Evolutionary conservation across 2,113 vertebrate genomes (phyloP).

Genomic region (Mus spicilegus): DNA sequence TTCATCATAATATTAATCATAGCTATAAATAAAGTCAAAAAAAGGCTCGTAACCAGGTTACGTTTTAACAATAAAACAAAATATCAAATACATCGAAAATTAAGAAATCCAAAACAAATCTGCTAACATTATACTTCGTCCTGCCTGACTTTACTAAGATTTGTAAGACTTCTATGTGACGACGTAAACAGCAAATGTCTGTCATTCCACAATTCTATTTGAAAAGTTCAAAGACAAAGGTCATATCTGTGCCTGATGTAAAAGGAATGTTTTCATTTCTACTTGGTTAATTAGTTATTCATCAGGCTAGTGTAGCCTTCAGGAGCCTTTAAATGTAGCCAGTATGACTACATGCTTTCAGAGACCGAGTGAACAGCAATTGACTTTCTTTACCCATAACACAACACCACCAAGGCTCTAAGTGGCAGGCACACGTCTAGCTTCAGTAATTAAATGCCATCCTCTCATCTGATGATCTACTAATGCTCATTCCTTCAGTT

Average conservation of each 20-base stretch:
- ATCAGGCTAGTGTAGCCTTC: slow-evolving; percentile 33
- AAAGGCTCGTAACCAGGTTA: not conserved
- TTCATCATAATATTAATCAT: not conserved
- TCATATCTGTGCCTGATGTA: slow-evolving; percentile 4
- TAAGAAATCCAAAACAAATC: not conserved
- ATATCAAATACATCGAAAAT: not conserved
- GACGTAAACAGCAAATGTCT: slow-evolving; percentile 38
- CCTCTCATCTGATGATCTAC: slow-evolving; percentile 51
- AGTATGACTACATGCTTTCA: not conserved
- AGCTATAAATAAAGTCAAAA: not conserved
- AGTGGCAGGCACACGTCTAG: slow-evolving; percentile 30
- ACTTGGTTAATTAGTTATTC: slow-evolving; percentile 65
- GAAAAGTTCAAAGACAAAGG: slow-evolving; percentile 69
- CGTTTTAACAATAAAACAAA: slow-evolving; percentile 19
- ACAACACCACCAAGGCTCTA: slow-evolving; percentile 38
- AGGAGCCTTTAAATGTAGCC: slow-evolving; percentile 49
- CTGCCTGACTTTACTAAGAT: not conserved
- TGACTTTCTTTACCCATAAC: slow-evolving; percentile 61
- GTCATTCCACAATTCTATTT: not conserved
- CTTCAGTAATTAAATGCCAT: slow-evolving; percentile 73
- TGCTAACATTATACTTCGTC: not conserved
- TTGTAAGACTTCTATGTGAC: not conserved
- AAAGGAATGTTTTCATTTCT: slow-evolving; percentile 63
- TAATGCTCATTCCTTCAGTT: slow-evolving; percentile 51
- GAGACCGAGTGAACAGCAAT: not conserved